phyloP scores from a whole-genome alignment of 1,140 invertebrate species.

The Trichomalopsis sarcophagae region DNA sequence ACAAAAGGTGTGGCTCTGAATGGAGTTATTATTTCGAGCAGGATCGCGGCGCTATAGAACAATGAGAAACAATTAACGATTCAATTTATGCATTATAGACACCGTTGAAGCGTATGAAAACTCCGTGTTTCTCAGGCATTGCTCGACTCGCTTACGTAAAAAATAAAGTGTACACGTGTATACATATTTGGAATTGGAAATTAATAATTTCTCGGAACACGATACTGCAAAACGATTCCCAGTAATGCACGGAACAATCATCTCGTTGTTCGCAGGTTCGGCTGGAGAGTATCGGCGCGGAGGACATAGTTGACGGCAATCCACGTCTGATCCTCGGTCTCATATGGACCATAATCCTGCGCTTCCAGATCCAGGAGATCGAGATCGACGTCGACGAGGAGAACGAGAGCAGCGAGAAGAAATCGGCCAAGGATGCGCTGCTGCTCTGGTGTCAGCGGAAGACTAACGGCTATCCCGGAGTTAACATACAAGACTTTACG shows the following conservation, averaged over 20 bases:
- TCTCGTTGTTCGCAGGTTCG: conserved; percentile 81
- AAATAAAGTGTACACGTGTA: background rate
- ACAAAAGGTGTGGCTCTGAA: conserved; percentile 28
- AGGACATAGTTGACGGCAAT: conserved; percentile 99
- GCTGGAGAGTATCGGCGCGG: conserved; percentile 98
- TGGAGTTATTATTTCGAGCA: conserved; percentile 42
- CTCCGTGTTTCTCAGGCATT: background rate
- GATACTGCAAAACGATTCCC: background rate
- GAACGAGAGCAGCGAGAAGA: conserved; percentile 98
- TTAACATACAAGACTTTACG: conserved; percentile 88
- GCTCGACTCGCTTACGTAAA: background rate
- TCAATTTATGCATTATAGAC: conserved; percentile 24
- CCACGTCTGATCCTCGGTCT: conserved; percentile 95
- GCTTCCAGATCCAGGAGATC: conserved; percentile 99
- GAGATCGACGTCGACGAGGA: conserved; percentile 98
- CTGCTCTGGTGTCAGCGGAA: conserved; percentile 99
- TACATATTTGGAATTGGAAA: background rate
- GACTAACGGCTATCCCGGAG: conserved; percentile 93
- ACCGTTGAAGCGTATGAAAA: conserved; percentile 6
- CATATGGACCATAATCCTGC: conserved; percentile 98
- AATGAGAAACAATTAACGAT: conserved; percentile 27
- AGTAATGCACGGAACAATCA: no score
- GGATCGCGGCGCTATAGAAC: background rate
- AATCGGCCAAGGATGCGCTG: conserved; percentile 98
- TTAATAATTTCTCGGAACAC: background rate